Percentiles rank a stretch among this genome's conserved stretches.
Evolutionary conservation across 2,797 vertebrate genomes (phyloP).

Genomic region (Poeciliopsis paucimaculata): DNA sequence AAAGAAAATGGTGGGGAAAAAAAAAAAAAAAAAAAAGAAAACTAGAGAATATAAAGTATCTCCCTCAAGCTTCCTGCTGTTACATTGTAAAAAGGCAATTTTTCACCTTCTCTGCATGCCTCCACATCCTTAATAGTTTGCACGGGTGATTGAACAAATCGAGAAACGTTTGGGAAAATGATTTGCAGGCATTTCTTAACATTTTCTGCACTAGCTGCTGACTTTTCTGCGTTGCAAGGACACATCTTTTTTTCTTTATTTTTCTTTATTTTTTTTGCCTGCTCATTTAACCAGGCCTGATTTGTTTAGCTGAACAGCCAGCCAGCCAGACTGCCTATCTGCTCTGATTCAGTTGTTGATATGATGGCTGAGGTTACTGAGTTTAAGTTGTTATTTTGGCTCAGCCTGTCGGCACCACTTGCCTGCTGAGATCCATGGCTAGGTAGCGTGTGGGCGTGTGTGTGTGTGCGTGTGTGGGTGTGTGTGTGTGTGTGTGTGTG

Average conservation of each 20-base stretch:
- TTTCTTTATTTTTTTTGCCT: slow-evolving; percentile 10
- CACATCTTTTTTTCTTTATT: neutral
- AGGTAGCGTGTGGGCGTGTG: slow-evolving; percentile 60
- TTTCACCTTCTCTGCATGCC: neutral
- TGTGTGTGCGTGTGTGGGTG: slow-evolving; percentile 23
- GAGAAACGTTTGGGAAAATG: slow-evolving; percentile 34
- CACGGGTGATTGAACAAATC: slow-evolving; percentile 45
- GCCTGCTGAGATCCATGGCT: slow-evolving; percentile 65
- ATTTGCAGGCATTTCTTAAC: slow-evolving; percentile 34
- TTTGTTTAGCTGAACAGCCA: slow-evolving; percentile 52
- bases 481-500: slow-evolving; percentile 32
- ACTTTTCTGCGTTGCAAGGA: slow-evolving; percentile 29
- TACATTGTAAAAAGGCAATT: neutral
- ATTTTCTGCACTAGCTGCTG: slow-evolving; percentile 14
- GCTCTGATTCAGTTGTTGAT: slow-evolving; percentile 67
- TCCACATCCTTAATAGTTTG: slow-evolving; percentile 15
- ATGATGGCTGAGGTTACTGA: slow-evolving; percentile 63
- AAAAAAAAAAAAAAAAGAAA: neutral
- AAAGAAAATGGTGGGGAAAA: neutral
- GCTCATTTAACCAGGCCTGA: slow-evolving; percentile 52
- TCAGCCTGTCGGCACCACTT: slow-evolving; percentile 62
- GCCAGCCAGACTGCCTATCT: slow-evolving; percentile 58
- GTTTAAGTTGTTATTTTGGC: slow-evolving; percentile 71
- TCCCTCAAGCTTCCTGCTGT: neutral
- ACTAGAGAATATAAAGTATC: neutral